A percentile compares a stretch with the other conserved stretches of the same genome.
Conservation (phyloP, 2,113 vertebrate genomes). For the Platichthys stellatus region DNA sequence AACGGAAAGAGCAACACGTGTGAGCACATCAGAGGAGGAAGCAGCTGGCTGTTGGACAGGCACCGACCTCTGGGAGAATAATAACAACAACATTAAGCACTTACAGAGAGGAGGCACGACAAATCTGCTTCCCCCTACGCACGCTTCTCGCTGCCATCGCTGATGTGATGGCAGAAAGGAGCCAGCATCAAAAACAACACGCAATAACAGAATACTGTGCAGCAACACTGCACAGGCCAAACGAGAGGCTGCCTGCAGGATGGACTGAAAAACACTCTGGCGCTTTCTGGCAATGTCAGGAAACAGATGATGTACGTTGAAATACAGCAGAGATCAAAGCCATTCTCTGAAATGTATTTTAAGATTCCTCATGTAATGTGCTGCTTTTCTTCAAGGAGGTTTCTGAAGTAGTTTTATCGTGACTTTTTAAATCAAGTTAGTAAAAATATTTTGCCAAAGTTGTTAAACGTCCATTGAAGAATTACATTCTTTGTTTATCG, state of each 20-base stretch:
- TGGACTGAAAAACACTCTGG: conserved; percentile 5
- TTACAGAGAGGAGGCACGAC: conserved; percentile 45
- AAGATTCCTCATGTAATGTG: neutral
- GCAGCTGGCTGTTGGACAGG: conserved; percentile 74
- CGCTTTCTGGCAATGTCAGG: conserved; percentile 23
- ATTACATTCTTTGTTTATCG: conserved; percentile 28
- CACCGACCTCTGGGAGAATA: conserved; percentile 69
- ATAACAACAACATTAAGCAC: conserved; percentile 75
- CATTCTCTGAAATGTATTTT: conserved; percentile 9
- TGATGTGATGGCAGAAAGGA: conserved; percentile 48
- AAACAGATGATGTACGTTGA: conserved; percentile 17
- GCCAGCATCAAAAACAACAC: conserved; percentile 41
- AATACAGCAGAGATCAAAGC: conserved; percentile 7
- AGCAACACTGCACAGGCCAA: conserved; percentile 24
- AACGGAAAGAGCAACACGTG: conserved; percentile 81
- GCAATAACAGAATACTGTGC: conserved; percentile 45
- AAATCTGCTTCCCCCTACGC: conserved; percentile 35
- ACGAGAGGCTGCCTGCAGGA: conserved; percentile 14
- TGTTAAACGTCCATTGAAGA: conserved; percentile 20
- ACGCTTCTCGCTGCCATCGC: conserved; percentile 28
- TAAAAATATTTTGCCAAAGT: neutral
- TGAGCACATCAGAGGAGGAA: conserved; percentile 77
- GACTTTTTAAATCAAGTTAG: neutral
- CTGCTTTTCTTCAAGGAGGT: neutral
- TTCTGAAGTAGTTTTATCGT: neutral